Evolutionary conservation across 2,888 invertebrate genomes (phyloP), one percentile per base, ranked within the genome.

Genomic region (Abscondita cerata): DNA sequence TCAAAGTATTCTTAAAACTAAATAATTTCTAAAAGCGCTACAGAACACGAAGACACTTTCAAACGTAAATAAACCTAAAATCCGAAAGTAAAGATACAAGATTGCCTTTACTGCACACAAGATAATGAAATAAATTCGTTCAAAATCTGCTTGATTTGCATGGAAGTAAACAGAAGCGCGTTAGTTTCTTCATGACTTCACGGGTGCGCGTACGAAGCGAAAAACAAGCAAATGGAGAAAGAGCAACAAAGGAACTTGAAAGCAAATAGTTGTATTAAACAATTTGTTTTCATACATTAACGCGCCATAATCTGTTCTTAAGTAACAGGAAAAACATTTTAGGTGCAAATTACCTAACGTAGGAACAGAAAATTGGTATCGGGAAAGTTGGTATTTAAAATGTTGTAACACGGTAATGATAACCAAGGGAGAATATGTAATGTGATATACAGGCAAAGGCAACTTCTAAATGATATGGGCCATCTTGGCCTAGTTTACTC

Each of bases 401-500:
- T 36, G 53, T 53, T 59, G 53, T 53, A 41, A 47, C 38, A 19
- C 38, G 19, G 59, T 50, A 61, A 56, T 61, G 40, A 52, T 55
- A 61, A 55, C 55, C 52, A 19, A 44, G 60, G 55, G 60, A 61
- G 54, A 60, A 61, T 55, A 52, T 38, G 55, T 61, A 55, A 61
- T 55, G 46, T 38, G 51, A 44, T 11, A 51, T 44, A 25, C 44
- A 51, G 34, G 18, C 47, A 50, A 55, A 41, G 52, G 55, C 47
- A 53, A 34, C 20, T 33, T 31, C 57, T 57, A 62, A 62, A 62
- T 62, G 62, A 57, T 56, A 52, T 56, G 52, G 52, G 40, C 57
- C 57, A 57, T 62, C 62, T 62, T 57, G 62, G 57, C 62, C 57
- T 57, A 62, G 57, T 62, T 57, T 56, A 46, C 57, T 48, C 52